These are phyloP conservation scores for Lepidurus packardi DNA, from an alignment of 1,140 invertebrate genomes.

Conservation along the genomic window DNA sequence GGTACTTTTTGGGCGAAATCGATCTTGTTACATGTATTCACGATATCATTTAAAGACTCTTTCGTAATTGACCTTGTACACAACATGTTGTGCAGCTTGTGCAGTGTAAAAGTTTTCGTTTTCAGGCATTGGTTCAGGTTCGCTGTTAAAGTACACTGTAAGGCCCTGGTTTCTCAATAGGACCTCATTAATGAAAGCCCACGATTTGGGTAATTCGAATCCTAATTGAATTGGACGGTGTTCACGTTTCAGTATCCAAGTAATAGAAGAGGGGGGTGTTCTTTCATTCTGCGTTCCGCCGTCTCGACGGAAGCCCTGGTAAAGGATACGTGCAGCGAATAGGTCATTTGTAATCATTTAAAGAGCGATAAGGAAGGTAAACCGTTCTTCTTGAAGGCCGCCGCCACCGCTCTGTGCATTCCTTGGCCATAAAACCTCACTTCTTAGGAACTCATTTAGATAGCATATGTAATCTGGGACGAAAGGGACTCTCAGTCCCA, in stretches of 20 bases:
- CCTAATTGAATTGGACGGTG: background rate
- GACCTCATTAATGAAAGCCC: background rate
- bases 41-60: too few species aligned
- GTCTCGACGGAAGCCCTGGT: background rate
- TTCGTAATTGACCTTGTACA: too few species aligned
- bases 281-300: background rate
- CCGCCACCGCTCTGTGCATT: background rate
- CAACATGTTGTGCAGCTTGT: too few species aligned
- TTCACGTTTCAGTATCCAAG: background rate
- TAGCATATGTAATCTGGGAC: background rate
- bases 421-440: background rate
- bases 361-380: background rate
- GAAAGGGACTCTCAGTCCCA: background rate
- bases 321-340: background rate
- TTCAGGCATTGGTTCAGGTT: too few species aligned
- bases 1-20: too few species aligned
- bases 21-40: too few species aligned
- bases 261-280: background rate
- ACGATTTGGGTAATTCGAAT: background rate
- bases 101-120: too few species aligned
- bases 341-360: constrained; percentile 22
- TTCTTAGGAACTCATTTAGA: background rate
- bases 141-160: too few species aligned
- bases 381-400: background rate
- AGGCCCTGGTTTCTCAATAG: background rate